A percentile compares a stretch with the other conserved stretches of the same genome.
Conservation (phyloP, 2,888 invertebrate genomes). For the Spisula subtruncata region DNA sequence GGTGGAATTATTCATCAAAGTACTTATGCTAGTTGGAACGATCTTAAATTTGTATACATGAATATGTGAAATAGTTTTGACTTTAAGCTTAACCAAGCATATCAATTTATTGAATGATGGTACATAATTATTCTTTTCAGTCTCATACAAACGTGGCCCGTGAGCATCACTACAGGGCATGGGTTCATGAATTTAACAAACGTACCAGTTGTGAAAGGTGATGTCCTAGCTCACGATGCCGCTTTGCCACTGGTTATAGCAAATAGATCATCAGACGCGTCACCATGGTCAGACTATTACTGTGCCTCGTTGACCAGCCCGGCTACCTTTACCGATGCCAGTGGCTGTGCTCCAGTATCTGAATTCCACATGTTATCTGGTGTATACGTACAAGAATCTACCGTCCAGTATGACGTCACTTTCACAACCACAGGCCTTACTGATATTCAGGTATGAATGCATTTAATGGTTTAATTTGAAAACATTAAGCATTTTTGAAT, state of each 20-base stretch:
- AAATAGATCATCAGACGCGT: slow-evolving; percentile 4
- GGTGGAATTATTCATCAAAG: too few relatives aligned
- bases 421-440: slow-evolving; percentile 63
- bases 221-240: slow-evolving; percentile 75
- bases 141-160: slow-evolving; percentile 35
- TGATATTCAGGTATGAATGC: not conserved
- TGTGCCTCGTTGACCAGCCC: not conserved
- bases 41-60: too few relatives aligned
- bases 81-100: too few relatives aligned
- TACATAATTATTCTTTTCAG: not conserved
- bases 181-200: slow-evolving; percentile 52
- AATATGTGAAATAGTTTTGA: too few relatives aligned
- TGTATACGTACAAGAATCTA: slow-evolving; percentile 31
- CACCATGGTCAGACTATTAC: slow-evolving; percentile 45
- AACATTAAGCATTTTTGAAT: too few relatives aligned
- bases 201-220: slow-evolving; percentile 72
- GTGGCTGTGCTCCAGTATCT: not conserved
- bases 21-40: too few relatives aligned
- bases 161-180: slow-evolving; percentile 67
- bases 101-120: too few relatives aligned
- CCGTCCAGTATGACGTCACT: slow-evolving; percentile 56
- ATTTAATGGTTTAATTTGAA: too few relatives aligned
- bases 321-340: not conserved
- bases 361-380: slow-evolving; percentile 46
- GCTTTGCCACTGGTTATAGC: slow-evolving; percentile 56